Evolutionary conservation across 2,888 invertebrate species (phyloP), one percentile per base, ranked within the genome.

Genomic region (Drepana falcataria): DNA sequence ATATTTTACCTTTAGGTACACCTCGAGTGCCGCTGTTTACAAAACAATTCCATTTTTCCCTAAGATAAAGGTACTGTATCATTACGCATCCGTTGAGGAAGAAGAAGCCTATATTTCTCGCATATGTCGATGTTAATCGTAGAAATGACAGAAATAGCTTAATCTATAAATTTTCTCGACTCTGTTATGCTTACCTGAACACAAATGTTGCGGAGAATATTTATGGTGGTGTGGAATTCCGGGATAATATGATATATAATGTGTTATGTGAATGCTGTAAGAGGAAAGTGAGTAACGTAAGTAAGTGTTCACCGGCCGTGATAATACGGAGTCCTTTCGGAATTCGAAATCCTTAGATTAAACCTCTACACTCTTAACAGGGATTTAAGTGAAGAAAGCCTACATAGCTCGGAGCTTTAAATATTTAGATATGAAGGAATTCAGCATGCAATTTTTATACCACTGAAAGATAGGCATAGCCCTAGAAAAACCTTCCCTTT

Each of bases 141-240:
- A 41, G 51, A 40, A 37, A 33, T 37, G 33, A 51, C 41, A 51
- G 41, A 41, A 51, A 49, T 35, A 47, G 53, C 40, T 47, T 53
- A 61, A 59, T 56, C 52, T 55, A 48, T 48, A 52, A 53, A 49
- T 4, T 34, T 53, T 35, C n/a, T 40, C 9, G 49, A 59, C 53
- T 21, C 21, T 52, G 47, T 48, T 47, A 44, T 48, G 48, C 35
- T 56, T 60, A 58, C 55, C 55, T 57, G 54, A 51, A 37, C 41
- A 48, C 40, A 55, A 60, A 58, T 56, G 51, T 54, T 51, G 52
- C 48, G 55, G 44, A 9, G 57, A 53, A 49, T 49, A 59, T 59
- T 55, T 54, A 59, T 55, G 49, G 34, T 54, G 48, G 33, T 40
- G 33, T 34, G 48, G 35, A 34, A 48, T 48, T 49, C 5, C 35